phyloP scores from a whole-genome alignment of 2,113 vertebrate species.

The Damaliscus lunatus region DNA sequence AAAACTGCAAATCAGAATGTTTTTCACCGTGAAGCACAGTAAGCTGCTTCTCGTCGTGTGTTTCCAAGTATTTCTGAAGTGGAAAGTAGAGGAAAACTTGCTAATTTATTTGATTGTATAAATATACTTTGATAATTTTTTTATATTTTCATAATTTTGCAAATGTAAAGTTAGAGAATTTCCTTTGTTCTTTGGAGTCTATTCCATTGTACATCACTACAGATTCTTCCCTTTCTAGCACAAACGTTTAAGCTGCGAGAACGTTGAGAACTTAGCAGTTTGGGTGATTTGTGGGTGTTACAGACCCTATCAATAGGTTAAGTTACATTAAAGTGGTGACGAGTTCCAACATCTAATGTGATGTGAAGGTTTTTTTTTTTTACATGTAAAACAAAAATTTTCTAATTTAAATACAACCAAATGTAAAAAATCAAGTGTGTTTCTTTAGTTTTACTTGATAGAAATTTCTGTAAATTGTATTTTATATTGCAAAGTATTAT shows the following conservation, averaged over 20 bases:
- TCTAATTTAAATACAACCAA: constrained; percentile 82
- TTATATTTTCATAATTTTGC: constrained; percentile 80
- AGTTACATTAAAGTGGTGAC: constrained; percentile 42
- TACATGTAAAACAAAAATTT: constrained; percentile 75
- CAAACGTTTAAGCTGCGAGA: constrained; percentile 35
- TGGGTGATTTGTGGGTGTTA: constrained; percentile 4
- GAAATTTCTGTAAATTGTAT: constrained; percentile 84
- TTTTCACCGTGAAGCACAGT: background rate
- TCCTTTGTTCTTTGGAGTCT: constrained; percentile 63
- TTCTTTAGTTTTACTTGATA: constrained; percentile 81
- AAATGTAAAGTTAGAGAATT: constrained; percentile 56
- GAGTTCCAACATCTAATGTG: constrained; percentile 62
- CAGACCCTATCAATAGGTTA: background rate
- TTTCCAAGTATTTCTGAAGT: constrained; percentile 59
- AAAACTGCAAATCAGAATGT: background rate
- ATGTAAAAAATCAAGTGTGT: constrained; percentile 81
- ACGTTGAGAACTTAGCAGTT: constrained; percentile 30
- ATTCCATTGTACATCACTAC: constrained; percentile 52
- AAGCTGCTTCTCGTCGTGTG: background rate
- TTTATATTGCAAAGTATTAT: constrained; percentile 84
- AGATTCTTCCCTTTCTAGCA: constrained; percentile 57
- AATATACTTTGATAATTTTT: constrained; percentile 71
- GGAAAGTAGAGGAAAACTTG: background rate
- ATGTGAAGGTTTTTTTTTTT: constrained; percentile 67
- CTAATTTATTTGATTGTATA: constrained; percentile 73